Conservation (phyloP, 2,113 vertebrate genomes). For the Esox niger region DNA sequence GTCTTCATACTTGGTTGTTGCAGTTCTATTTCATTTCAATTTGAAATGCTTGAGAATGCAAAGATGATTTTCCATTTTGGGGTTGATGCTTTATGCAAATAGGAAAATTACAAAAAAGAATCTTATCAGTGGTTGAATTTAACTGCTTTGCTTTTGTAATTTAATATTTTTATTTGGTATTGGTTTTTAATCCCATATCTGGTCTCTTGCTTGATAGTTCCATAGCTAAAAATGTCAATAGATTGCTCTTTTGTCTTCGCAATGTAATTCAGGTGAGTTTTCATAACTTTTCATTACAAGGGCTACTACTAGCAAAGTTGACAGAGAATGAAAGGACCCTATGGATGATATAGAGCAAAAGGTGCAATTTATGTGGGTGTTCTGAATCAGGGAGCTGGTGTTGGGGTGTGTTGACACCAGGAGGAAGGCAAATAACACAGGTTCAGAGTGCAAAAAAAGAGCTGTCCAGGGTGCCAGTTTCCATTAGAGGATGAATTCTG, state of each 20-base stretch:
- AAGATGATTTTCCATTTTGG: conserved; percentile 50
- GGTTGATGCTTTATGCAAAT: conserved; percentile 71
- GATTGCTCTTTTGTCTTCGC: conserved; percentile 58
- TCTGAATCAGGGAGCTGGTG: conserved; percentile 25
- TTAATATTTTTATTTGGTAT: conserved; percentile 47
- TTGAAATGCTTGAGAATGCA: conserved; percentile 54
- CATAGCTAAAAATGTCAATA: conserved; percentile 46
- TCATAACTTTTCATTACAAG: conserved; percentile 75
- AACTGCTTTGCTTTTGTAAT: conserved; percentile 55
- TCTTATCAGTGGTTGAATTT: conserved; percentile 60
- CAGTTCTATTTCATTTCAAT: conserved; percentile 45
- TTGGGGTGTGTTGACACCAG: conserved; percentile 26
- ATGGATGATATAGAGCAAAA: conserved; percentile 42
- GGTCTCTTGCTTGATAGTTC: conserved; percentile 57
- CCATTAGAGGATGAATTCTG: conserved; percentile 30
- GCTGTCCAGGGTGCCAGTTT: conserved; percentile 39
- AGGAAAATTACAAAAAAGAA: conserved; percentile 56
- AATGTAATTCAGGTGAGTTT: conserved; percentile 75
- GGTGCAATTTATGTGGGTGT: conserved; percentile 43
- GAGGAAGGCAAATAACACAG: conserved; percentile 22
- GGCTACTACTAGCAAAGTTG: conserved; percentile 68
- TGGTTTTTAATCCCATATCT: conserved; percentile 59
- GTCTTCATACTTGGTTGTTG: conserved; percentile 58
- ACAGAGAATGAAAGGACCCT: conserved; percentile 54
- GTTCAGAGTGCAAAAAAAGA: background rate